Base-by-base conservation (phyloP, 1,140 invertebrate species). In the Mycetomoellerius zeteki region DNA sequence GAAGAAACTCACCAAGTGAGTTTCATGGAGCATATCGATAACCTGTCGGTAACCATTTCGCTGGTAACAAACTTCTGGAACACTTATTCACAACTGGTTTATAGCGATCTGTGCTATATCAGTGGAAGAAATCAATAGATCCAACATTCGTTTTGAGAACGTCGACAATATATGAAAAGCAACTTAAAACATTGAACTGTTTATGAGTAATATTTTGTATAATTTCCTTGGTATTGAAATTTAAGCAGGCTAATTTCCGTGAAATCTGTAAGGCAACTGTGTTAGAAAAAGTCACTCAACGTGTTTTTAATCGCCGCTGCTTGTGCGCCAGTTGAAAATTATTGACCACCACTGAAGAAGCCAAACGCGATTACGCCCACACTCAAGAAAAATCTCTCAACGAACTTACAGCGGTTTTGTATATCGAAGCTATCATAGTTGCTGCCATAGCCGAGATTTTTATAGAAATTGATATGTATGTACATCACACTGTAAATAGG, bases 401-500 rank as follows among this genome's bases (percentile, higher is more conserved):
- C 73, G 89, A 91, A 90, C 62, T 86, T 91, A 88, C 89, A 88
- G 86, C 86, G 89, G 89, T 91, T 90, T 91, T 88, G 86, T 90
- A 77, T 84, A 43, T 56, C 82, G 67, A 84, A 60, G 56, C 62
- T 85, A 58, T 27, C 52, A 54, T 43, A 69, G 24, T 78, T 69
- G 60, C 64, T 67, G 37, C 33, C 64, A 67, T 21, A 67, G n/a
- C 12, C 80, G 89, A 77, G 78, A 91, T 80, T 91, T 91, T 91
- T 91, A 90, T 88, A 90, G 78, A 86, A 76, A 86, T 78, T 58
- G 50, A 82, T 84, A 91, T 90, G 78, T 91, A 90, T 90, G 33
- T 76, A 75, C 21, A 88, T 88, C 87, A 85, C 60, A 37, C 37
- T 91, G 90, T 91, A 91, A 84, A 91, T 91, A 91, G 54, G 27